These are phyloP conservation scores for Gobius niger DNA, from an alignment of 2,113 vertebrate genomes.

Conservation along the genomic window DNA sequence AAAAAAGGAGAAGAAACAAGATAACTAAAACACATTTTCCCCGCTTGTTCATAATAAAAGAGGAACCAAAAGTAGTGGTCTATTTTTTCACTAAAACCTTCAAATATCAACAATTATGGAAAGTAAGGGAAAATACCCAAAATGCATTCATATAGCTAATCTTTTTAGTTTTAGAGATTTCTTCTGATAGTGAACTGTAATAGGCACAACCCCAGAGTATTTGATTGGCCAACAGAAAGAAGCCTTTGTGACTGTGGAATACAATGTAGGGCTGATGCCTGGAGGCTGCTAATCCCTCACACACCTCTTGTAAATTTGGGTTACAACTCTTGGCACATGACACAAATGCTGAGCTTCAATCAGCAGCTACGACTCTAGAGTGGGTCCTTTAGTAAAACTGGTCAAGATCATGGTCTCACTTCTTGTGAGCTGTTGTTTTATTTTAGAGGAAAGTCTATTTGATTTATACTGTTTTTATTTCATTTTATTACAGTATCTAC, in stretches of 20 bases:
- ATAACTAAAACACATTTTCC: constrained; percentile 19
- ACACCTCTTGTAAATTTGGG: not conserved
- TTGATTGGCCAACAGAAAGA: constrained; percentile 7
- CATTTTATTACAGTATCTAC: too few relatives aligned
- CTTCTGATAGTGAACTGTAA: not conserved
- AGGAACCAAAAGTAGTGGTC: constrained; percentile 40
- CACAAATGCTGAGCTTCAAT: not conserved
- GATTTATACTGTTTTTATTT: too few relatives aligned
- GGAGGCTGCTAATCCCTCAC: not conserved
- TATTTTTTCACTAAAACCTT: constrained; percentile 9
- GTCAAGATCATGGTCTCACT: too few relatives aligned
- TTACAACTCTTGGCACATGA: not conserved
- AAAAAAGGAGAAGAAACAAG: not conserved
- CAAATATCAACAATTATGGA: not conserved
- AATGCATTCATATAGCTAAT: too few relatives aligned
- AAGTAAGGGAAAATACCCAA: too few relatives aligned
- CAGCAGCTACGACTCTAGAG: not conserved
- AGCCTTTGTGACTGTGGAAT: constrained; percentile 6
- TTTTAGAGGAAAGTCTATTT: too few relatives aligned
- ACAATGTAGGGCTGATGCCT: constrained; percentile 9
- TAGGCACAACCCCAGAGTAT: not conserved
- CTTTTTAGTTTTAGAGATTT: not conserved
- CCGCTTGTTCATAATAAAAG: constrained; percentile 15
- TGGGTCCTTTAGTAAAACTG: not conserved
- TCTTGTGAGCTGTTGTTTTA: too few relatives aligned